Conservation (phyloP, 2,797 vertebrate species). For the Nannoperca australis region DNA sequence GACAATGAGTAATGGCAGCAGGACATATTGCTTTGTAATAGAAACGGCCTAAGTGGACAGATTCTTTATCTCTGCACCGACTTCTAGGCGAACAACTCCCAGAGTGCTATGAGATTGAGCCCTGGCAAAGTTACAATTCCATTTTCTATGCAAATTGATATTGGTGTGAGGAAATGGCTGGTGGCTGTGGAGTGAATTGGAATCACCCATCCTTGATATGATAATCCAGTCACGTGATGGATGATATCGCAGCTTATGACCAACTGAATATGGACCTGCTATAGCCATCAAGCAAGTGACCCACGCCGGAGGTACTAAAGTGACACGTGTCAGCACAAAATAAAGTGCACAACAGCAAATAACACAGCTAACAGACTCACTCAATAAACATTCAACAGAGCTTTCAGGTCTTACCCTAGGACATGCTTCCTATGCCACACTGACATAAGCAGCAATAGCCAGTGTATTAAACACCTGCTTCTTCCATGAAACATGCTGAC, state of each 20-base stretch:
- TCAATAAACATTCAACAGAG: slow-evolving; percentile 53
- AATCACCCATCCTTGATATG: slow-evolving; percentile 66
- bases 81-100: slow-evolving; percentile 68
- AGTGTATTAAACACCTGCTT: slow-evolving; percentile 42
- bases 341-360: slow-evolving; percentile 18
- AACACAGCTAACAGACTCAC: slow-evolving; percentile 2
- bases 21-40: slow-evolving; percentile 76
- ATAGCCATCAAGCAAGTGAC: slow-evolving; percentile 1
- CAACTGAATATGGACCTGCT: slow-evolving; percentile 41
- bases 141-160: slow-evolving; percentile 79
- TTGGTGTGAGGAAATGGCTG: slow-evolving; percentile 61
- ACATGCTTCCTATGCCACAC: slow-evolving; percentile 7
- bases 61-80: slow-evolving; percentile 68
- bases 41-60: slow-evolving; percentile 66
- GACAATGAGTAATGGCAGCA: slow-evolving; percentile 77
- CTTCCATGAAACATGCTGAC: slow-evolving; percentile 35
- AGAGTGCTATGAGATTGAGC: slow-evolving; percentile 49
- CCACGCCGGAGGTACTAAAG: slow-evolving; percentile 10
- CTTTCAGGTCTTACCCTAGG: slow-evolving; percentile 43
- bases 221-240: slow-evolving; percentile 70
- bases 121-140: slow-evolving; percentile 64
- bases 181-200: slow-evolving; percentile 60
- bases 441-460: slow-evolving; percentile 26
- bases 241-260: slow-evolving; percentile 64
- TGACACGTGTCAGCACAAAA: slow-evolving; percentile 48